phyloP scores from a whole-genome alignment of 2,113 vertebrate species.

The Cathartes aura region DNA sequence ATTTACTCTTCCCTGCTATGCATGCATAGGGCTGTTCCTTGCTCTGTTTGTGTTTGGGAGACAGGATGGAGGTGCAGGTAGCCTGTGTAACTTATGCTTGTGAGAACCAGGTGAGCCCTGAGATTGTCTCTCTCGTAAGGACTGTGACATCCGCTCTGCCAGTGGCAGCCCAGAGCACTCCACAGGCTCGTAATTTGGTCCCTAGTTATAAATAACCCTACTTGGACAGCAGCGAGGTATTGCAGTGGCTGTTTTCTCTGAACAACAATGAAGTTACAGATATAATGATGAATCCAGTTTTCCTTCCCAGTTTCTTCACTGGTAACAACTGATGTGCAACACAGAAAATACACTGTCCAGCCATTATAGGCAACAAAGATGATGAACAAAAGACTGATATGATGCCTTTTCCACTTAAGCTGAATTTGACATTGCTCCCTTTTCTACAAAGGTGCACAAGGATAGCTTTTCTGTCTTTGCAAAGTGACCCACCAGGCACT shows the following conservation, averaged over 20 bases:
- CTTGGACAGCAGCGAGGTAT: background rate
- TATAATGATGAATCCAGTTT: background rate
- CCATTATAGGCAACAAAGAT: background rate
- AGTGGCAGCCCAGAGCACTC: background rate
- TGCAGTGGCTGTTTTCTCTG: background rate
- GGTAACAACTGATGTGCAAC: background rate
- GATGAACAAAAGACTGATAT: background rate
- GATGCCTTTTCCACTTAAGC: background rate
- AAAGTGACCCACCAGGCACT: background rate
- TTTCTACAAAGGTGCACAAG: background rate
- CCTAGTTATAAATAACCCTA: background rate
- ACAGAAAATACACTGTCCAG: background rate
- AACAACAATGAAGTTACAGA: background rate
- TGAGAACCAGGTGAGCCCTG: background rate
- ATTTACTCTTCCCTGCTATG: background rate
- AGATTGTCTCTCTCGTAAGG: background rate
- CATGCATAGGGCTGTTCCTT: background rate
- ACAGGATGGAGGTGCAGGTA: background rate
- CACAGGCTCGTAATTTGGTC: background rate
- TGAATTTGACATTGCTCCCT: background rate
- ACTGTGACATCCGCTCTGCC: background rate
- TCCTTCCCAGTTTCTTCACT: background rate
- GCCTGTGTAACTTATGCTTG: background rate
- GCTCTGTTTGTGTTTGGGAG: background rate
- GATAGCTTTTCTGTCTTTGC: background rate